Base-by-base conservation (phyloP, 2,888 invertebrate genomes). In the Polylopha cassiicola region DNA sequence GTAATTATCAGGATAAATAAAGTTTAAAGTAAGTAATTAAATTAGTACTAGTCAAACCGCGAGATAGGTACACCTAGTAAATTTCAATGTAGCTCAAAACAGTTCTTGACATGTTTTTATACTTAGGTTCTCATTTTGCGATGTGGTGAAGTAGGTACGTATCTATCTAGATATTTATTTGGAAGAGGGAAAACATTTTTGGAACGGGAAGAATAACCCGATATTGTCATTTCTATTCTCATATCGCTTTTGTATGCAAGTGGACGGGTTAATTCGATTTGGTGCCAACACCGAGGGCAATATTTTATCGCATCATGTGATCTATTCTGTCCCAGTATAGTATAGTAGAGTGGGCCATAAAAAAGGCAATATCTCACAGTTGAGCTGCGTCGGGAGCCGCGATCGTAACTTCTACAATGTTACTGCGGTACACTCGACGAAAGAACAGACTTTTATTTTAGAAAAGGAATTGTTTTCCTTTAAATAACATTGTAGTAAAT, bases 291-390 rank as follows among this genome's bases (percentile, higher is more conserved):
- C 73, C 69, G 73, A 76, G 76, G 76, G 81, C 77, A 73, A 82
- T 84, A 82, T 85, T 84, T 85, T 82, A 85, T 84, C 75, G 80
- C 73, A 84, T 80, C 80, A 80, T 84, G 82, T 82, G 84, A 84
- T 84, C 84, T 82, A 77, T 82, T 82, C 78, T 82, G 78, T 81
- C 75, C 79, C 72, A 74, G 75, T 73, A 70, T 80, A 80, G 76
- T 79, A 79, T 79, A 80, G 81, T 74, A 77, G 77, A 82, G 82
- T 80, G 81, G 75, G 82, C 65, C 72, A 80, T 85, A 84, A 84
- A 85, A 85, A 85, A 84, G 74, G 84, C 73, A 84, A 85, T 85
- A 82, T 85, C 79, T 85, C 81, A 82, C 85, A 76, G 84, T 82
- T 73, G 84, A 85, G 73, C 78, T 69, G 81, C 73, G 75, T 63